Base-by-base conservation (phyloP, 2,113 vertebrate species). In the Formicarius rufipectus region DNA sequence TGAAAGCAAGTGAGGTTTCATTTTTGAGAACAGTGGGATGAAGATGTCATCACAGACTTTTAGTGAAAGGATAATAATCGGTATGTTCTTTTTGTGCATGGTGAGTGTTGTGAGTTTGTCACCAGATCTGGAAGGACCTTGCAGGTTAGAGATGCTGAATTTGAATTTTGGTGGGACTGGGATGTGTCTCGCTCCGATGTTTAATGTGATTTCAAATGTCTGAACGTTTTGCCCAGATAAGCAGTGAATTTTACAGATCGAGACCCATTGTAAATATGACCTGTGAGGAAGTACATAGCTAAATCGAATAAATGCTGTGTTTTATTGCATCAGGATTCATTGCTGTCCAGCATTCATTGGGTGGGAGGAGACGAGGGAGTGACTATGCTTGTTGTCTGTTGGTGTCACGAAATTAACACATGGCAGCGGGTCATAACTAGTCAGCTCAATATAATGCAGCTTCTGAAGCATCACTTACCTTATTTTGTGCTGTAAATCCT, bases 321-420 rank as follows among this genome's bases (percentile, higher is more conserved):
- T 92, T 89, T 92, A 82, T 87, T 95, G 83, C 86, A 82, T 31
- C 49, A 58, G 77, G 85, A 82, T 93, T 93, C 76, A 92, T 76
- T 96, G 93, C 90, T 94, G 96, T 96, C 95, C 90, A 92, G 93
- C 90, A 67, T 84, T 87, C 69, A 74, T 27, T 55, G 47, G 37
- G 87, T 95, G 87, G 89, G 96, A 94, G 92, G 93, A 93, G 76
- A 68, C 0, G 1, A 78, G 80, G 85, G 95, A 92, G 86, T 87
- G 90, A 76, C 73, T 73, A 64, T 1, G 4, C 58, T 90, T 87
- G 50, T 62, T 76, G 66, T 89, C 79, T 91, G 71, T 91, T 66
- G 64, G 40, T 78, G 88, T 90, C 86, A 78, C 56, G 82, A 72
- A 75, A 77, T 20, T 14, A 56, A 89, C 77, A 72, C 49, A 75